Evolutionary conservation across 2,888 invertebrate species (phyloP).

Genomic region (Dromius quadrimaculatus): DNA sequence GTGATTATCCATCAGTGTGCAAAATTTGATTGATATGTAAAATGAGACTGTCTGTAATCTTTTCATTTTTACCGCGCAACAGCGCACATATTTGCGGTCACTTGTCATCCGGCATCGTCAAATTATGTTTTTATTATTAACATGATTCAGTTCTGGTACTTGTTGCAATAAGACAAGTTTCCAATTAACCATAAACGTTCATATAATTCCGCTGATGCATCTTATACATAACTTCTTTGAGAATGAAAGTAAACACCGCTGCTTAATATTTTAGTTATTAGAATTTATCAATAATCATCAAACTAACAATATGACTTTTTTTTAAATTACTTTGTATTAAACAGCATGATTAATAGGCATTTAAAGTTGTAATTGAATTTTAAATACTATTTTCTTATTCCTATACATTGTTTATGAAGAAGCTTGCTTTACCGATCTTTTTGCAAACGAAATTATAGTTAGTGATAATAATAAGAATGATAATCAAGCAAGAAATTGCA

Average conservation of each 20-base stretch:
- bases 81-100: conserved; percentile 34
- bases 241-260: too few relatives aligned
- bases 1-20: too few relatives aligned
- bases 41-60: conserved; percentile 22
- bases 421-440: too few relatives aligned
- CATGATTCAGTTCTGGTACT: conserved; percentile 28
- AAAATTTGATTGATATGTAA: background rate
- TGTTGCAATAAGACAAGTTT: conserved; percentile 12
- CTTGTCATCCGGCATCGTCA: conserved; percentile 35
- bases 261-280: too few relatives aligned
- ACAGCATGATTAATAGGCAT: background rate
- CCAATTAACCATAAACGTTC: conserved; percentile 29
- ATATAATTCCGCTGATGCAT: background rate
- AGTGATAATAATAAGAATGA: too few relatives aligned
- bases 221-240: background rate
- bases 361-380: too few relatives aligned
- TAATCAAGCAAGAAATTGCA: too few relatives aligned
- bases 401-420: too few relatives aligned
- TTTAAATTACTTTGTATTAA: background rate
- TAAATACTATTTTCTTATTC: too few relatives aligned
- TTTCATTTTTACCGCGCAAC: conserved; percentile 29
- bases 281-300: too few relatives aligned
- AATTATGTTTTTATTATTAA: conserved; percentile 39
- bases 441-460: too few relatives aligned
- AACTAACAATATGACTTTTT: too few relatives aligned